Base-by-base conservation (phyloP, 2,113 vertebrate genomes). In the Carassius carassius region DNA sequence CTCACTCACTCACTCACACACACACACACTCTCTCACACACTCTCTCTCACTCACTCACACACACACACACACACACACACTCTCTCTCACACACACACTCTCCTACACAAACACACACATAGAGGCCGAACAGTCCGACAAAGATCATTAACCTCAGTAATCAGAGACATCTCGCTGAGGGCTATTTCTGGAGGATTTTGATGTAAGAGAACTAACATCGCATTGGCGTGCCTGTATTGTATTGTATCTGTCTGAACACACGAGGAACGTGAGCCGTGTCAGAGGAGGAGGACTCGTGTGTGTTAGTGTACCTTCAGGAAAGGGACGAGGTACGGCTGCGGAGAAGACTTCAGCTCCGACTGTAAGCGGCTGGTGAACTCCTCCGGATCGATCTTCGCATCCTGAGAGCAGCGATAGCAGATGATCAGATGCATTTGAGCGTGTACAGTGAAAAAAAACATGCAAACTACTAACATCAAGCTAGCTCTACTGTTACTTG, bases 291-390 rank as follows among this genome's bases (percentile, higher is more conserved):
- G 19, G 56, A 58, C 19, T 21, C 54, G 54, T 17, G 0, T 8
- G 63, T 73, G 51, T 1, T 49, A 32, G 16, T 23, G 21, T 25
- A 65, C 96, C 96, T 97, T 97, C 73, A 97, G 96, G 88, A 97
- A 97, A 84, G 96, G 96, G 85, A 97, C 96, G 89, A 96, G 94
- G 92, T 97, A 97, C 72, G 96, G 96, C 92, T 97, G 96, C 5
- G 96, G 96, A 82, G 96, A 97, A 12, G 96, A 97, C 92, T 97
- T 97, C 32, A 97, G 94, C 86, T 97, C 96, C 0, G 94, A 93
- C 32, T 97, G 95, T 86, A 97, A 93, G 56, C 95, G 94, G 89
- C 93, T 95, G 87, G 96, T 97, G 93, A 97, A 97, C 91, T 97
- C 95, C 89, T 97, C 96, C 0, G 96, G 96, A 78, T 96, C 96